phyloP scores from a whole-genome alignment of 2,113 vertebrate genomes.

The Perccottus glenii region DNA sequence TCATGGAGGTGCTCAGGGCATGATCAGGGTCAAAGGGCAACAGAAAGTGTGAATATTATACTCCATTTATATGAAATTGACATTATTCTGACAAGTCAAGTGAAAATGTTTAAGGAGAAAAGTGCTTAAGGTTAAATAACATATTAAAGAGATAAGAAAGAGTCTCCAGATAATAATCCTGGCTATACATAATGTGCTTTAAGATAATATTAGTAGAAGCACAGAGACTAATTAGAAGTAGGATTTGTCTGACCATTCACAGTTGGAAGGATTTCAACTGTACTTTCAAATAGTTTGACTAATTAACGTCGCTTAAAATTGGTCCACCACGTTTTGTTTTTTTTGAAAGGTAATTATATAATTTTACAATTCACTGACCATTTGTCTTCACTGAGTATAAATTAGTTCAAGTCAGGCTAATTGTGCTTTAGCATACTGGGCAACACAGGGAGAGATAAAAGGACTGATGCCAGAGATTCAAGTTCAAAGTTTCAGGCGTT shows the following conservation, averaged over 20 bases:
- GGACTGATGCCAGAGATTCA: constrained; percentile 54
- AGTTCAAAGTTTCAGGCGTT: constrained; percentile 52
- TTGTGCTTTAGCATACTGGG: constrained; percentile 65
- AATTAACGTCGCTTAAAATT: constrained; percentile 81
- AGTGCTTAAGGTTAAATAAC: not conserved
- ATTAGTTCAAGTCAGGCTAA: constrained; percentile 73
- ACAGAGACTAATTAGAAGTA: constrained; percentile 71
- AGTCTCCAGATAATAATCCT: constrained; percentile 26
- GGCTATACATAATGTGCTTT: constrained; percentile 26
- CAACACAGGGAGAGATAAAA: constrained; percentile 58
- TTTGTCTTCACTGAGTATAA: constrained; percentile 78
- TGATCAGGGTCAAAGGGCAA: not conserved
- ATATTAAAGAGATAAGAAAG: constrained; percentile 10
- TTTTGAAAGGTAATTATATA: constrained; percentile 82
- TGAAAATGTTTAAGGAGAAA: constrained; percentile 2
- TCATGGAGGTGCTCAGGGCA: not conserved
- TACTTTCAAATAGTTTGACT: constrained; percentile 73
- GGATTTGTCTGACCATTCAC: constrained; percentile 60
- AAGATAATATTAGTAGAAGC: constrained; percentile 48
- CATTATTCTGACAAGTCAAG: not conserved
- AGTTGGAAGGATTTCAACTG: constrained; percentile 62
- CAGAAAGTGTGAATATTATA: not conserved
- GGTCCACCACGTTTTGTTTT: constrained; percentile 72
- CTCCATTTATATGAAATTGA: not conserved
- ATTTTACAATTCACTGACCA: constrained; percentile 78